Conservation (phyloP, 2,888 invertebrate species). For the Agrochola lota region DNA sequence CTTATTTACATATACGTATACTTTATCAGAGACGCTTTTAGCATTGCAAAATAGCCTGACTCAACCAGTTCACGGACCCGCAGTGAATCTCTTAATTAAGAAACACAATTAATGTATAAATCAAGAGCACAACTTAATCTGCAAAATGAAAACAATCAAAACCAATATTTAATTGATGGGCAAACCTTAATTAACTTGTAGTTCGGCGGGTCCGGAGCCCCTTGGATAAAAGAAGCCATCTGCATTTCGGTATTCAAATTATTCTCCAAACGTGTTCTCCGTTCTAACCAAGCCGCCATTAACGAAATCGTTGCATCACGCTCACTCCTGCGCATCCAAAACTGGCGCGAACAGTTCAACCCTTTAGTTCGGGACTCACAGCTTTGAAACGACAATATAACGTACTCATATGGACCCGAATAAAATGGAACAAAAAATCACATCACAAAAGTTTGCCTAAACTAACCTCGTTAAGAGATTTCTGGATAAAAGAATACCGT, state of each 20-base stretch:
- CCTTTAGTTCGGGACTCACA: constrained; percentile 76
- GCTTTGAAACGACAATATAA: constrained; percentile 83
- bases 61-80: constrained; percentile 64
- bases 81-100: constrained; percentile 80
- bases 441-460: constrained; percentile 90
- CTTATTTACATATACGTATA: constrained; percentile 52
- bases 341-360: constrained; percentile 81
- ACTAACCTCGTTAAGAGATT: constrained; percentile 90
- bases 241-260: constrained; percentile 90
- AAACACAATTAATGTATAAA: constrained; percentile 81
- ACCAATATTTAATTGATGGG: constrained; percentile 90
- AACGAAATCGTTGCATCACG: constrained; percentile 84
- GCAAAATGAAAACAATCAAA: constrained; percentile 87
- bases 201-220: constrained; percentile 83
- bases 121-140: constrained; percentile 83
- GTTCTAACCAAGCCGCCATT: constrained; percentile 78
- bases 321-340: constrained; percentile 86
- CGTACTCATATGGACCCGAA: constrained; percentile 88
- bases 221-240: constrained; percentile 89
- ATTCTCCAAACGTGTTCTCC: constrained; percentile 89
- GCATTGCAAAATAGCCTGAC: constrained; percentile 64
- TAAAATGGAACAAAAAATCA: constrained; percentile 87
- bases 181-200: constrained; percentile 90
- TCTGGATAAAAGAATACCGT: constrained; percentile 90
- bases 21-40: constrained; percentile 61